Evolutionary conservation across 2,888 invertebrate genomes (phyloP), one percentile per base, ranked within the genome.

Genomic region (Cremastinae sp.): DNA sequence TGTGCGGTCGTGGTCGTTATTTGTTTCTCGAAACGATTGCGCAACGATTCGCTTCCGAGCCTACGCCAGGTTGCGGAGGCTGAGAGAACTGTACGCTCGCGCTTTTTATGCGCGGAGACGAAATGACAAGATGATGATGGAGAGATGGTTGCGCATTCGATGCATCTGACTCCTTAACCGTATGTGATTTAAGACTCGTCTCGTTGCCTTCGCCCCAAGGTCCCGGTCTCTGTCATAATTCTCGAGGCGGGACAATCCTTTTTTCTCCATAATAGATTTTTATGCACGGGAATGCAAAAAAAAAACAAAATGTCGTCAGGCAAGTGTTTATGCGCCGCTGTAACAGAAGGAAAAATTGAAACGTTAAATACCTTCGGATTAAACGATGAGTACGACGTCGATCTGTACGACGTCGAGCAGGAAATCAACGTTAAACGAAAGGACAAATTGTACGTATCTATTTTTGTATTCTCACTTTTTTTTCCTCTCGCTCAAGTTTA

Each of bases 131-230:
- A 39, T 45, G 56, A 64, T 41, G 66, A 61, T 53, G 65, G 59
- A 66, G 59, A 66, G 53, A 73, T 53, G 28, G 22, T 51, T 56
- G 43, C 39, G 41, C 20, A 58, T 51, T 43, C 28, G 53, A 59
- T 69, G 69, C 62, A 56, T 68, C 69, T 58, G 49, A 18, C 45
- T 43, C 35, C 56, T 59, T 12, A 18, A 14, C 20, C 14, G 22
- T 14, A 9, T 45, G 28, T 55, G 59, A 66, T 69, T 74, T 64
- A 53, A 74, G 64, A 69, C 56, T 58, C 22, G 49, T 58, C 64
- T 51, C 58, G 62, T 74, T 70, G 53, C 74, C 74, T 74, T 74
- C 69, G 45, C 8, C 3, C 45, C 58, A 74, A 74, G 74, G 74
- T 59, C 59, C 59, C 28, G 5, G 28, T 28, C 68, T 37, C 37